Percentiles rank a stretch among this genome's conserved stretches.
Evolutionary conservation across 2,113 vertebrate species (phyloP).

Genomic region (Takifugu flavidus): DNA sequence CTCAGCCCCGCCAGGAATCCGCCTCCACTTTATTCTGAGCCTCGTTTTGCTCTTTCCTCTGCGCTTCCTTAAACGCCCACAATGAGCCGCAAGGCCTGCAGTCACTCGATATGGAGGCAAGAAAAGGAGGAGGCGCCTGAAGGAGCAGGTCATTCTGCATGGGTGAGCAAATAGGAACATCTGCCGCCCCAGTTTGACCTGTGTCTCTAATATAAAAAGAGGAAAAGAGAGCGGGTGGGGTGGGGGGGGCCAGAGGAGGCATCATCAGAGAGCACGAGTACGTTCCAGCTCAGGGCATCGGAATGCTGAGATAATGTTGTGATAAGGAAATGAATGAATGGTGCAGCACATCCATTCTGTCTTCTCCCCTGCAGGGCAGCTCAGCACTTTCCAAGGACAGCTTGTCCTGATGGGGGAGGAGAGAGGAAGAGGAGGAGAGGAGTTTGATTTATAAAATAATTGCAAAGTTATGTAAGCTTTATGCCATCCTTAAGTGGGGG

Average conservation of each 20-base stretch:
- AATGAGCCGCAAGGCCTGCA: slow-evolving; percentile 34
- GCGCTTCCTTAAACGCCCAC: slow-evolving; percentile 48
- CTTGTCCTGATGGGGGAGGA: slow-evolving; percentile 2
- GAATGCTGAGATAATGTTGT: slow-evolving; percentile 74
- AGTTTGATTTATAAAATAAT: slow-evolving; percentile 13
- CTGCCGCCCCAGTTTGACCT: slow-evolving; percentile 62
- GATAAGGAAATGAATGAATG: slow-evolving; percentile 62
- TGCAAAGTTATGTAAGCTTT: slow-evolving; percentile 9
- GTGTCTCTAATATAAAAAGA: slow-evolving; percentile 55
- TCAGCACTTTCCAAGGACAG: slow-evolving; percentile 44
- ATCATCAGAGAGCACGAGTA: slow-evolving; percentile 60
- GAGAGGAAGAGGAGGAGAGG: slow-evolving; percentile 21
- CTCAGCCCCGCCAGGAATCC: slow-evolving; percentile 44
- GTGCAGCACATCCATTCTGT: slow-evolving; percentile 35
- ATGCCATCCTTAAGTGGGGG: neutral
- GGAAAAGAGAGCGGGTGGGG: neutral
- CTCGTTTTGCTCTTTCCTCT: slow-evolving; percentile 37
- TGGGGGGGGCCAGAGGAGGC: slow-evolving; percentile 32
- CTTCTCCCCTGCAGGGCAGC: slow-evolving; percentile 12
- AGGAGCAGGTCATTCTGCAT: slow-evolving; percentile 71
- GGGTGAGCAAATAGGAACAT: slow-evolving; percentile 69
- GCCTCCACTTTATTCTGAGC: slow-evolving; percentile 39
- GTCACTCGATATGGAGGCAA: slow-evolving; percentile 57
- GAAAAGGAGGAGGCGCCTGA: slow-evolving; percentile 50
- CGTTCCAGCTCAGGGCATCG: slow-evolving; percentile 70